Evolutionary conservation across 1,140 invertebrate genomes (phyloP).

Genomic region (Micrasema minimum): DNA sequence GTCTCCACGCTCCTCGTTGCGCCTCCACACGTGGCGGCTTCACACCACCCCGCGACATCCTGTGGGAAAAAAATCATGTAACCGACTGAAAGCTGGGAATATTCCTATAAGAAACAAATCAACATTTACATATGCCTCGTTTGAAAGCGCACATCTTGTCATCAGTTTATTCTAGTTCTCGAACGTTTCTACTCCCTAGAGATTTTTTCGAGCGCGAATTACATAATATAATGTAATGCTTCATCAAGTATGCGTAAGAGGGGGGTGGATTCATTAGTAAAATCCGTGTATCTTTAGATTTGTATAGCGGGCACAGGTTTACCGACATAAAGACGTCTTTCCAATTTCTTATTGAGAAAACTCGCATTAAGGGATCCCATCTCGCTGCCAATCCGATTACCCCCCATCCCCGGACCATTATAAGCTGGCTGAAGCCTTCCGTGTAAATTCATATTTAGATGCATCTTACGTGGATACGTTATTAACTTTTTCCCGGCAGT

Average conservation of each 20-base stretch:
- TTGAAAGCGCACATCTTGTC: slow-evolving; percentile 8
- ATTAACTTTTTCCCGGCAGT: slow-evolving; percentile 23
- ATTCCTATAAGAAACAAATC: slow-evolving; percentile 26
- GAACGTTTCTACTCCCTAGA: background rate
- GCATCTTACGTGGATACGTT: slow-evolving; percentile 16
- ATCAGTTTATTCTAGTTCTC: background rate
- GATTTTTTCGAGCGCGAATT: background rate
- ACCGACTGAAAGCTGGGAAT: slow-evolving; percentile 16
- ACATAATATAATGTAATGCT: background rate
- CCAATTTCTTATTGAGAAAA: slow-evolving; percentile 28
- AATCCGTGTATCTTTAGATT: no score
- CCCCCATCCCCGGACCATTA: slow-evolving; percentile 17
- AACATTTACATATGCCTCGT: slow-evolving; percentile 14
- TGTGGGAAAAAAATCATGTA: slow-evolving; percentile 30
- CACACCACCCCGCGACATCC: slow-evolving; percentile 16
- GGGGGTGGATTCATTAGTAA: no score
- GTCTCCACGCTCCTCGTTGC: background rate
- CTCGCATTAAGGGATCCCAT: slow-evolving; percentile 26
- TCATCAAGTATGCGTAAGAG: no score
- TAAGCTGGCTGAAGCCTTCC: slow-evolving; percentile 21
- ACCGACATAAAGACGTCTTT: background rate
- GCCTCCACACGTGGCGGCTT: slow-evolving; percentile 20
- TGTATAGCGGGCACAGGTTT: no score
- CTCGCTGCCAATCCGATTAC: slow-evolving; percentile 35
- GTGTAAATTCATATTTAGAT: slow-evolving; percentile 29